Evolutionary conservation across 2,797 vertebrate species (phyloP), one percentile per base, ranked within the genome.

Genomic region (Typhlichthys subterraneus): DNA sequence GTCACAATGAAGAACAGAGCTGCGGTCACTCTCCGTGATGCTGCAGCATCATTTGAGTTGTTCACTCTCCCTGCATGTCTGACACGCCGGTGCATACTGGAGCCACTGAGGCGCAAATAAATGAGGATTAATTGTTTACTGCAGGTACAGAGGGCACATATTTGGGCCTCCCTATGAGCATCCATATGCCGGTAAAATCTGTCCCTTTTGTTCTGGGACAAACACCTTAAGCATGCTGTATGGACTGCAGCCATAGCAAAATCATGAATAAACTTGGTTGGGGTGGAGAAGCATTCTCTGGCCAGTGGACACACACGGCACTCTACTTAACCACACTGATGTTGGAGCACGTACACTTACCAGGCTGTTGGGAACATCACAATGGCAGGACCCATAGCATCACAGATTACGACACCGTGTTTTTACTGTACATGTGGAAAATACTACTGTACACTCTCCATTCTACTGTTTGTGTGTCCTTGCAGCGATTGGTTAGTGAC

Each of bases 101-200:
- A 77, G 62, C 73, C 75, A 71, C 38, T 1, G 38, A 65, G 63
- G 69, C 56, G 29, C 47, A 72, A 53, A 67, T 65, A 69, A 76
- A 76, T 66, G 52, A 83, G 76, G 80, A 91, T 87, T 83, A 84
- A 91, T 91, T 88, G 87, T 91, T 88, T 91, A 87, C 65, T 73
- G 75, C 61, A 82, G 83, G 77, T 87, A 45, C 38, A 4, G 33
- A 42, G 38, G 38, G 79, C 74, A 73, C 53, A 38, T 14, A 86
- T 85, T 77, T 81, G 75, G 13, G 73, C 75, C 70, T 62, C 87
- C 87, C 61, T 58, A 67, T 72, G 83, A 87, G 81, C 71, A 65
- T 79, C 88, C 85, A 85, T 91, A 91, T 93, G 90, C 70, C 75
- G 61, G n/a, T 56, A 63, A 89, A 91, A 89, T 84, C 83, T 91